Evolutionary conservation across 2,797 vertebrate genomes (phyloP), one percentile per base, ranked within the genome.

Genomic region (Chiloscyllium punctatum): DNA sequence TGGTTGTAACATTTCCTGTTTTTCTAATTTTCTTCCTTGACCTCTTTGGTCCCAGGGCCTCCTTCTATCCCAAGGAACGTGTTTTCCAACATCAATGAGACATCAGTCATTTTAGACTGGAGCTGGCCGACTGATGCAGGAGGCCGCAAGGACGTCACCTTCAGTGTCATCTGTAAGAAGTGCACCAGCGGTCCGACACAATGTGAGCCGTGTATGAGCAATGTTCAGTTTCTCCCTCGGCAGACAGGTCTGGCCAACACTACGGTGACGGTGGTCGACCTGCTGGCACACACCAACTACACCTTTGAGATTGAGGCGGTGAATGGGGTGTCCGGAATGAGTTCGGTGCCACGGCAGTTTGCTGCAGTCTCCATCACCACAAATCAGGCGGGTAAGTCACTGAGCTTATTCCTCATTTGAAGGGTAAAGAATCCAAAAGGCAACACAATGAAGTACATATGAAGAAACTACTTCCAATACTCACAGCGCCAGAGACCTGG

Each of bases 31-130:
- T 51, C 48, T 33, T 25, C 11, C 42, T 77, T 57, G 11, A 27
- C 6, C 25, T 48, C 27, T 16, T 30, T 74, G 25, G 13, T 51
- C 96, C 0, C 96, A 99, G 99, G 99, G 96, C 99, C 99, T 25
- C 99, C 99, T 0, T 98, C 99, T 21, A 98, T 98, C 96, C 99
- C 99, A 0, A 98, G 99, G 95, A 99, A 99, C 3, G 98, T 99
- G 96, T 99, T 99, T 97, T 99, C 99, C 37, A 99, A 98, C 97
- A 99, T 99, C 97, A 99, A 99, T 0, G 99, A 99, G 97, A 99
- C 99, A 0, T 99, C 99, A 0, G 99, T 99, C 1, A 99, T 99
- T 97, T 98, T 99, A 96, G 99, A 99, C 96, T 99, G 99, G 99
- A 99, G 98, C 96, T 99, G 99, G 99, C 99, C 99, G 0, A 98